A percentile compares a stretch with the other conserved stretches of the same genome.
Evolutionary conservation across 2,888 invertebrate genomes (phyloP).

Genomic region (Diarsia mendica): DNA sequence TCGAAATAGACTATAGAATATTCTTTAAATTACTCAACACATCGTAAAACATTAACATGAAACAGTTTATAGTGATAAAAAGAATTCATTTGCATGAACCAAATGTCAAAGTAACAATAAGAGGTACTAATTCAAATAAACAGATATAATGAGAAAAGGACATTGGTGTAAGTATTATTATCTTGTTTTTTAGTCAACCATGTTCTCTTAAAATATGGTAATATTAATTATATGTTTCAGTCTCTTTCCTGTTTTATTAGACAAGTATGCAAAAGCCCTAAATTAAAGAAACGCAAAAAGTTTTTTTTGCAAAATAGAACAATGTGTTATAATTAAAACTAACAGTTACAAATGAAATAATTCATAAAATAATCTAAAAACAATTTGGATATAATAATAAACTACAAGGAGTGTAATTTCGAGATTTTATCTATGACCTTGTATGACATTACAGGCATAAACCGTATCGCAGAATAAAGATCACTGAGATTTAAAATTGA

Average conservation of each 20-base stretch:
- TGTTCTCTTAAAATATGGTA: conserved; percentile 5
- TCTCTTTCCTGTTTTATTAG: background rate
- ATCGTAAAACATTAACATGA: conserved; percentile 22
- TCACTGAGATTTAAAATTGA: background rate
- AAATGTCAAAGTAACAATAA: conserved; percentile 12
- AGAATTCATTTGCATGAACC: conserved; percentile 23
- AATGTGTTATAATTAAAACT: conserved; percentile 18
- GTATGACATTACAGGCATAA: background rate
- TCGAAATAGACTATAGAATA: conserved; percentile 29
- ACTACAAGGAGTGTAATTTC: background rate
- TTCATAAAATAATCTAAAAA: conserved; percentile 12
- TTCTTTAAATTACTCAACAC: conserved; percentile 45
- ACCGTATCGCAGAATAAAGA: background rate
- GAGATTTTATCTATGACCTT: background rate
- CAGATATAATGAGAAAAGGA: background rate
- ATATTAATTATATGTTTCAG: conserved; percentile 8
- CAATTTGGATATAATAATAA: conserved; percentile 2
- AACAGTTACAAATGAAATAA: conserved; percentile 10
- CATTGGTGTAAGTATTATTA: background rate
- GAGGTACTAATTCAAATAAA: background rate
- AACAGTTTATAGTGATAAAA: conserved; percentile 16
- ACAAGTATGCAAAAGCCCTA: background rate
- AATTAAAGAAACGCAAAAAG: background rate
- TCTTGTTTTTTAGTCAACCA: background rate
- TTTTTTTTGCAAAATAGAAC: conserved; percentile 11